Base-by-base conservation (phyloP, 2,888 invertebrate species). In the Aquatica leii region DNA sequence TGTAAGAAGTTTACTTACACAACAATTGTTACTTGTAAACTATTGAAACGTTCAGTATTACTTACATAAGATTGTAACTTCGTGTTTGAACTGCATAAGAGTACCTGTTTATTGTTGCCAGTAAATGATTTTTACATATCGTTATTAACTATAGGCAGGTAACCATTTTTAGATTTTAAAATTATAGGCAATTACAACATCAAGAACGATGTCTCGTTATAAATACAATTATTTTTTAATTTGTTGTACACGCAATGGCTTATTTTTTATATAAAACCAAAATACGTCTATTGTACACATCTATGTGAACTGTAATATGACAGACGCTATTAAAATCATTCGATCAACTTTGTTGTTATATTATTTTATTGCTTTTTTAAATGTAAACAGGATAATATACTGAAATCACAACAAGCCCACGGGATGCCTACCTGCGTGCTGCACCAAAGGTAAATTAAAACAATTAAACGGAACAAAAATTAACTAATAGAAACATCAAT, bases 141-240 rank as follows among this genome's bases (percentile, higher is more conserved):
- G 60, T 54, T 54, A 53, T 41, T 60, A 60, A 60, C 37, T 50
- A 52, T 52, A 55, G 49, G 41, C 49, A 60, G 31, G 58, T 43
- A 21, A 50, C 40, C 46, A 46, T 12, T n/a, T n/a, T 34, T 31
- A 54, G 17, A 31, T 34, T 48, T 41, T 49, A 58, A 51, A 40
- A 51, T 37, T 31, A 15, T 43, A 37, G 20, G 20, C 15, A 37
- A 57, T 57, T 18, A 12, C 37, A 37, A 35, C 49, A 58, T 58
- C 31, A 31, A 20, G 18, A 24, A 56, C 43, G 14, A 54, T 43
- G 31, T 17, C 35, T 31, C 50, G 50, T 58, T 58, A 58, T 40
- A 40, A 55, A 53, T 58, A 53, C 43, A 50, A 41, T 59, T 63
- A 63, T 63, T 63, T 63, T 63, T 53, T 63, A 63, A 62, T 63